phyloP scores from a whole-genome alignment of 2,888 invertebrate genomes.

The Aethes cnicana region DNA sequence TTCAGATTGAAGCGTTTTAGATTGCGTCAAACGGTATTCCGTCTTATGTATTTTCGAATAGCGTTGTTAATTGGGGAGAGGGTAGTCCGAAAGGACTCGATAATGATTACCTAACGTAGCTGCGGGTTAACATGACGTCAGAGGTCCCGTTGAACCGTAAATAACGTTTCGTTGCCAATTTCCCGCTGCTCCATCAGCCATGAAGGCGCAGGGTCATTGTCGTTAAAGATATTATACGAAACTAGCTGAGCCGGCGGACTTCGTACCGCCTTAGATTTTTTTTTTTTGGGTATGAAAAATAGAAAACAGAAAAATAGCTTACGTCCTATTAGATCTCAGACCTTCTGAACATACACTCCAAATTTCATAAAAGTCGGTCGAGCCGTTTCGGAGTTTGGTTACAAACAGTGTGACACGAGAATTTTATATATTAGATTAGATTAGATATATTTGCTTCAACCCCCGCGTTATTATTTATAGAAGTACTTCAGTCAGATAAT shows the following conservation, averaged over 20 bases:
- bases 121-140: conserved; percentile 27
- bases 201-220: conserved; percentile 12
- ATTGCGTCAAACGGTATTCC: conserved; percentile 4
- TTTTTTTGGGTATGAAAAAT: no score
- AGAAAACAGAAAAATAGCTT: no score
- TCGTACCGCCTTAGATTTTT: no score
- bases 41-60: neutral
- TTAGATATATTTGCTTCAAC: neutral
- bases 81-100: conserved; percentile 16
- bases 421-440: neutral
- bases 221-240: no score
- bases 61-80: conserved; percentile 4
- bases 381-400: no score
- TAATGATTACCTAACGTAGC: conserved; percentile 24
- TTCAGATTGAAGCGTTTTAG: conserved; percentile 1
- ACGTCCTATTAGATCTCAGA: no score
- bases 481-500: conserved; percentile 2
- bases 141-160: conserved; percentile 10
- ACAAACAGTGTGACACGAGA: no score
- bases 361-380: no score
- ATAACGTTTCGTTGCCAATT: conserved; percentile 17
- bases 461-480: conserved; percentile 17
- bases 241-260: no score
- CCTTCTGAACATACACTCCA: no score
- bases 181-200: conserved; percentile 14